Percentiles rank a stretch among this genome's conserved stretches.
phyloP scores from a whole-genome alignment of 2,113 vertebrate genomes.

The Ellobius talpinus region DNA sequence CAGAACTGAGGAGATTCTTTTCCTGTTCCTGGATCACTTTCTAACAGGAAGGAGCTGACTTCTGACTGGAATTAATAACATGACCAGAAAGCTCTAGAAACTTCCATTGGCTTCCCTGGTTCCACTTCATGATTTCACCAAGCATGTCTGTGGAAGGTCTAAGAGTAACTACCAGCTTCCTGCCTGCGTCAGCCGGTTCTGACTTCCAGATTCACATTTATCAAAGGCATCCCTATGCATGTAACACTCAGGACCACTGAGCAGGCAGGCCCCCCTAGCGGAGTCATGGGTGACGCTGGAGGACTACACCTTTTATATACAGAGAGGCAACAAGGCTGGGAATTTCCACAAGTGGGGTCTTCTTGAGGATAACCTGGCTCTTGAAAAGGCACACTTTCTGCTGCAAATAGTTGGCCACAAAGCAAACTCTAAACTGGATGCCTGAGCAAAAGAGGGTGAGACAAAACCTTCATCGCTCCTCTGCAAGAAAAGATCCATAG shows the following conservation, averaged over 20 bases:
- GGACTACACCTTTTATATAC: too few species aligned
- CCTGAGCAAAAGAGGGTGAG: not conserved
- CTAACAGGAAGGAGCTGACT: conserved; percentile 31
- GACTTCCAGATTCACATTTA: not conserved
- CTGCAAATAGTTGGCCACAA: not conserved
- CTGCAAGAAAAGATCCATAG: not conserved
- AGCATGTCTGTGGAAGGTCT: not conserved
- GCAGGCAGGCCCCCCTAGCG: rapidly evolving
- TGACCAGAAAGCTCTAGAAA: not conserved
- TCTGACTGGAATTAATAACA: conserved; percentile 46
- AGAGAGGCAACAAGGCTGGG: rapidly evolving
- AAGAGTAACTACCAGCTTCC: not conserved
- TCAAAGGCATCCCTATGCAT: rapidly evolving
- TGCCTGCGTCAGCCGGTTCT: not conserved
- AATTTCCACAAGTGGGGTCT: too few species aligned
- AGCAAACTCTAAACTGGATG: not conserved
- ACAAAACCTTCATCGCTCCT: not conserved
- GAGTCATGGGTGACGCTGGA: rapidly evolving
- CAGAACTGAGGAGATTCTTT: not conserved
- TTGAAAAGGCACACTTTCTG: not conserved
- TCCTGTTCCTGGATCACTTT: not conserved
- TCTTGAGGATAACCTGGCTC: not conserved
- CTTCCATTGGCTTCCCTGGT: not conserved
- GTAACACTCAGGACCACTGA: not conserved
- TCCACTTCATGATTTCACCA: not conserved